Percentiles rank a stretch among this genome's conserved stretches.
These are phyloP conservation scores for Buphagus erythrorhynchus DNA, from an alignment of 2,797 vertebrate species.

Conservation along the genomic window DNA sequence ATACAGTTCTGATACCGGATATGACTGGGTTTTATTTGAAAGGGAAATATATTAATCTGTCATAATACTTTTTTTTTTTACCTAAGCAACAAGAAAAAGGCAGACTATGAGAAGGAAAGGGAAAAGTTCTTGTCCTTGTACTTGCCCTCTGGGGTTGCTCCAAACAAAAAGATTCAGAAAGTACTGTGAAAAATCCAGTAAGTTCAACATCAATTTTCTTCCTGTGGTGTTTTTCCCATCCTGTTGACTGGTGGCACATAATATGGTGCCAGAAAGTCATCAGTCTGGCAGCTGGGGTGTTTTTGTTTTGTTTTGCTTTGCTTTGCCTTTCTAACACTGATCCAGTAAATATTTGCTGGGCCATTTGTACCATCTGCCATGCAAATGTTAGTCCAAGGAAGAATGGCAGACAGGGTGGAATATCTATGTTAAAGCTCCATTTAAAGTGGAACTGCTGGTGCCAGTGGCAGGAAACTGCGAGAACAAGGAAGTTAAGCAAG, in stretches of 20 bases:
- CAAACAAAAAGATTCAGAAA: constrained; percentile 8
- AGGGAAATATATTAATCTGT: neutral
- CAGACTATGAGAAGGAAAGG: neutral
- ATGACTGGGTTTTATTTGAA: neutral
- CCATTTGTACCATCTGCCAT: constrained; percentile 79
- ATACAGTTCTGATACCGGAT: neutral
- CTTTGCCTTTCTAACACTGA: constrained; percentile 55
- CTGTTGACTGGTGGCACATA: constrained; percentile 9
- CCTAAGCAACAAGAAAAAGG: neutral
- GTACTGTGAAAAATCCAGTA: constrained; percentile 42
- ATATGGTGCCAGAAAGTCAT: constrained; percentile 70
- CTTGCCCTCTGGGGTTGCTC: neutral
- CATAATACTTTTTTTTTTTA: neutral
- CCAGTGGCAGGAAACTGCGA: constrained; percentile 9
- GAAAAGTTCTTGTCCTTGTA: neutral
- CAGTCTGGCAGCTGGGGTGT: constrained; percentile 67
- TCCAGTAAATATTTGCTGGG: constrained; percentile 76
- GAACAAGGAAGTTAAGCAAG: constrained; percentile 45
- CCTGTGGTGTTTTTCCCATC: constrained; percentile 17
- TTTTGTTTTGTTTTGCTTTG: constrained; percentile 45
- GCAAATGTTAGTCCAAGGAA: constrained; percentile 73
- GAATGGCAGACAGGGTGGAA: constrained; percentile 53
- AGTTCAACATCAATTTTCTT: constrained; percentile 53
- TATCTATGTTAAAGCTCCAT: constrained; percentile 53
- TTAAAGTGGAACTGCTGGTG: constrained; percentile 48